Evolutionary conservation across 1,140 invertebrate genomes (phyloP), one percentile per base, ranked within the genome.

Genomic region (Drosophila nebulosa): DNA sequence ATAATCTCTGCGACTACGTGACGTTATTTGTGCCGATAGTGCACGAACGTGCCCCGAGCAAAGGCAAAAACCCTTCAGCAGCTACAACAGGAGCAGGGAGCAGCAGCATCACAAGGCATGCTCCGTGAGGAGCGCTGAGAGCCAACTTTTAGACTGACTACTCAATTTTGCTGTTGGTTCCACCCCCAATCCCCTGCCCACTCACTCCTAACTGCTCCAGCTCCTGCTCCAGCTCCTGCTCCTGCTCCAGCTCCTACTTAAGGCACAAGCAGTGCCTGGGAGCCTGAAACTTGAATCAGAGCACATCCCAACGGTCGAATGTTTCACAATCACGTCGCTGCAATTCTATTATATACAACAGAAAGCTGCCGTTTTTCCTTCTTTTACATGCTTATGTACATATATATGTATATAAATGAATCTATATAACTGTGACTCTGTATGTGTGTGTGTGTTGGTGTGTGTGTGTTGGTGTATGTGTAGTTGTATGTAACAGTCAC

Each of bases 1-100:
- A 90, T 90, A 90, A 90, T 90, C 89, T 90, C 83, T 90, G 89
- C 89, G 84, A 86, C 79, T 90, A 90, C 89, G 89, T 90, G 89
- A 90, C 89, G 88, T 90, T 90, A 90, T 90, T 85, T 90, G 89
- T 85, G 88, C 89, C 89, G 89, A 85, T 90, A 90, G 89, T 85
- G 89, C 73, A 90, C 84, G 83, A 86, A 86, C 83, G 83, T 86
- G 83, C 74, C 62, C 74, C 74, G 74, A 71, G 73, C 62, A 18
- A 51, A 64, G 27, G 1, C 30, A 32, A 26, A 46, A 69, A 42
- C 66, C 59, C 52, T 57, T 64, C 65, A 64, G 35, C 46, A 26
- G 22, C 35, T 42, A 27, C 26, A 51, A 4, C 42, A 27, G n/a
- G n/a, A n/a, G n/a, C n/a, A n/a, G 7, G 27, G 27, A 62, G 5